These are phyloP conservation scores for Cygnus buccinator DNA, from an alignment of 2,113 vertebrate genomes.

Conservation along the genomic window DNA sequence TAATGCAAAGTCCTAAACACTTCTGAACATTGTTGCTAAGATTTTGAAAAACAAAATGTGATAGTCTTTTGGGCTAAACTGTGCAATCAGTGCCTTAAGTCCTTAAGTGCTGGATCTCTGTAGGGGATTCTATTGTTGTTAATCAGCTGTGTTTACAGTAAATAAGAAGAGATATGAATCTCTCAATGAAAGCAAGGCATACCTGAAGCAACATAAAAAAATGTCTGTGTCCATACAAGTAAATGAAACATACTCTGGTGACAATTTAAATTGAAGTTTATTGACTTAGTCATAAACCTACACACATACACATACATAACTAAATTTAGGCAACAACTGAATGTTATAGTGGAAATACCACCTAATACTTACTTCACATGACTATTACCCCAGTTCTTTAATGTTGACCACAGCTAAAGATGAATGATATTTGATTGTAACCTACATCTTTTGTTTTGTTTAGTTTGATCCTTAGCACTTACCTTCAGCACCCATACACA, in stretches of 20 bases:
- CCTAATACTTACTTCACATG: neutral
- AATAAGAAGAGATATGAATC: neutral
- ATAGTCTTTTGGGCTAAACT: no score
- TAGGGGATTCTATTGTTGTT: neutral
- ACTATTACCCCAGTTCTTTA: neutral
- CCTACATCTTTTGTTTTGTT: neutral
- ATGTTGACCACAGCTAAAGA: neutral
- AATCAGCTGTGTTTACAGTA: neutral
- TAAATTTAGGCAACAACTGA: neutral
- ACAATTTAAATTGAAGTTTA: neutral
- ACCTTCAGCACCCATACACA: neutral
- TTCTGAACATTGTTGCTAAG: neutral
- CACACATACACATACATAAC: neutral
- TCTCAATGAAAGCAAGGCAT: neutral
- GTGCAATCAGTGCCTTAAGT: neutral
- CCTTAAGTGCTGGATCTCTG: neutral
- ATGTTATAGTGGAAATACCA: neutral
- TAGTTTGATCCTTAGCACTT: conserved; percentile 19
- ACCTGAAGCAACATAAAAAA: neutral
- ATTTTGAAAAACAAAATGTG: neutral
- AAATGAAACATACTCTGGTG: neutral
- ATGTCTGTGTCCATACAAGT: neutral
- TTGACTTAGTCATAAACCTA: neutral
- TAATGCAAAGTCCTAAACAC: neutral
- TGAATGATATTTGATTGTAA: conserved; percentile 24